Base-by-base conservation (phyloP, 2,888 invertebrate genomes). In the Agrotis segetum region DNA sequence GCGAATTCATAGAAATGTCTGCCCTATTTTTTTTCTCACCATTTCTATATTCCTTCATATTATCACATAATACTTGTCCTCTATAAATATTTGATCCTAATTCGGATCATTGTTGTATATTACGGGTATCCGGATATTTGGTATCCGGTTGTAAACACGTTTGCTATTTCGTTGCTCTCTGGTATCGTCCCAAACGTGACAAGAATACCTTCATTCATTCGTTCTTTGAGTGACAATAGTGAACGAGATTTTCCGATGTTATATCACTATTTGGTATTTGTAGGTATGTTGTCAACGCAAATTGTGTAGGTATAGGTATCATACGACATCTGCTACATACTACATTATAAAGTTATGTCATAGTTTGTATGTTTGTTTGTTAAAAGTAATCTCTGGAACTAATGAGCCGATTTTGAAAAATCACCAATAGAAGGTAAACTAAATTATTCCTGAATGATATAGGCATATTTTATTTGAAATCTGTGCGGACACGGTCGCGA, bases 121-220 rank as follows among this genome's bases (percentile, higher is more conserved):
- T 67, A 52, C 49, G 9, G 50, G 16, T 21, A 52, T 47, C 73
- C 71, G 71, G 71, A 79, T 80, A 71, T 70, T 63, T 68, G 14
- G 52, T 61, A 69, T 85, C 81, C 70, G 68, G 49, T 62, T 71
- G 29, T 69, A 56, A 11, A 13, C 64, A 67, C 46, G 50, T 69
- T 68, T 67, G 74, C 71, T 74, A 85, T 75, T 82, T 72, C 58
- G 34, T 55, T 29, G 53, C 49, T 60, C 40, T 52, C 53, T 47
- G 61, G 71, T 71, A 66, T 67, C 64, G 53, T 67, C 49, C 70
- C 55, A 16, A 14, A 83, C 83, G 81, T 83, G 85, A 55, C 65
- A n/a, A 24, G 79, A 80, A 79, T 80, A 66, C 47, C 61, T 75
- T 63, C 71, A 53, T 24, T 53, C 75, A 16, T 79, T 73, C 29